These are phyloP conservation scores for Leptopilina clavipes DNA, from an alignment of 1,140 invertebrate genomes.

Conservation along the genomic window DNA sequence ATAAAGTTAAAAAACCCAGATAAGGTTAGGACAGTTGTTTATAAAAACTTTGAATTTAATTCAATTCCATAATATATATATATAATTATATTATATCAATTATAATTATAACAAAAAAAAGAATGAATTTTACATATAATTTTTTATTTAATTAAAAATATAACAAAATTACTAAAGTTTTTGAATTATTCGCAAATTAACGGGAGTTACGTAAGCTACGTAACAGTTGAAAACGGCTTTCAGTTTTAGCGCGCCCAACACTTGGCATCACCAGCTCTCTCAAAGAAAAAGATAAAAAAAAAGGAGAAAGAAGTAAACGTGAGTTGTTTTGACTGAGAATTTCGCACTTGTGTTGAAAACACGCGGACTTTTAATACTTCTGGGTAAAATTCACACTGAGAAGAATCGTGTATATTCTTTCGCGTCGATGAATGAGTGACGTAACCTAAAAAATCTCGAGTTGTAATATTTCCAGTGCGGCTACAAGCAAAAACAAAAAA, in stretches of 20 bases:
- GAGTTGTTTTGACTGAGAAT: constrained; percentile 25
- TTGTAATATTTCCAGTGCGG: not conserved
- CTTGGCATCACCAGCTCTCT: not conserved
- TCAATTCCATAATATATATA: too few species aligned
- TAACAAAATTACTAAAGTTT: too few species aligned
- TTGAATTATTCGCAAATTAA: not conserved
- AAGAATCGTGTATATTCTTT: not conserved
- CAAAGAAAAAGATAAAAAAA: not conserved
- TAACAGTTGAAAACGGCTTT: not conserved
- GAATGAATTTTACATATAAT: too few species aligned
- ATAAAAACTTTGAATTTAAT: too few species aligned
- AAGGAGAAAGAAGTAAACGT: too few species aligned
- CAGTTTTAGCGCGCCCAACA: not conserved
- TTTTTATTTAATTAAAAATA: too few species aligned
- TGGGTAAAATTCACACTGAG: not conserved
- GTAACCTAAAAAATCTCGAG: constrained; percentile 48
- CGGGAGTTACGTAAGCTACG: not conserved
- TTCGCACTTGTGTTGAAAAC: constrained; percentile 1
- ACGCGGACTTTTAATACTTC: not conserved
- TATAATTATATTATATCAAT: too few species aligned
- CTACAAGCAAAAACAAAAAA: not conserved
- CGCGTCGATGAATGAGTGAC: constrained; percentile 56
- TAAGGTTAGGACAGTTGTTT: too few species aligned
- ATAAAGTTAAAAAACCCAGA: too few species aligned
- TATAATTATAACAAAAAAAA: too few species aligned